Conservation (phyloP, 2,113 vertebrate genomes). For the Phocoena sinus region DNA sequence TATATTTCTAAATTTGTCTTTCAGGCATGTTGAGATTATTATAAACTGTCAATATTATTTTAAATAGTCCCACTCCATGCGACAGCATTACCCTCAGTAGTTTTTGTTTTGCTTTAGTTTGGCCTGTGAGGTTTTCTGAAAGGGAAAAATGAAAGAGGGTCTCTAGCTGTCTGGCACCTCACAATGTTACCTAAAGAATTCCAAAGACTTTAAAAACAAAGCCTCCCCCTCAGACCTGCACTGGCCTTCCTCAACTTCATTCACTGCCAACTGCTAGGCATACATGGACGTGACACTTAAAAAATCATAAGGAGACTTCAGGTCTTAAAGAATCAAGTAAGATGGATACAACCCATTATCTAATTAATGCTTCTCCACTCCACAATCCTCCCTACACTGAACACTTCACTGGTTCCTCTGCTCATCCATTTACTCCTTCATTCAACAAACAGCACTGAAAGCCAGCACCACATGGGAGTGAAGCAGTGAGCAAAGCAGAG, state of each 20-base stretch:
- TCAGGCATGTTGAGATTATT: neutral
- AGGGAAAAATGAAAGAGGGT: neutral
- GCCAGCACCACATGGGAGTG: fast-evolving
- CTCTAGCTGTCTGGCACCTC: neutral
- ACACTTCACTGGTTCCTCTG: neutral
- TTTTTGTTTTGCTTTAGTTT: neutral
- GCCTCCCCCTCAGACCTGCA: neutral
- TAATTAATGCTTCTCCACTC: neutral
- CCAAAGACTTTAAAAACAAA: neutral
- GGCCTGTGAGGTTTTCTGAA: neutral
- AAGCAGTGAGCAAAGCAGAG: neutral
- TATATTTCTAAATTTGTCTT: neutral
- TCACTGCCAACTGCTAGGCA: neutral
- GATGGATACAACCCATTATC: fast-evolving
- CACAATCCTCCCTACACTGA: neutral
- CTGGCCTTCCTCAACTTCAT: neutral
- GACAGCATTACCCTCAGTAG: neutral
- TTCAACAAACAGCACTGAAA: neutral
- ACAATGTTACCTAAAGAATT: neutral
- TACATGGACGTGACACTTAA: fast-evolving
- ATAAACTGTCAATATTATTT: neutral
- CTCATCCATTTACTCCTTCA: neutral
- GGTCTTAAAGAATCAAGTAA: neutral
- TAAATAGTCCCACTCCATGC: neutral
- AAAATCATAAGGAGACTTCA: neutral